phyloP scores from a whole-genome alignment of 2,888 invertebrate genomes.

The Cheilosia impressa region DNA sequence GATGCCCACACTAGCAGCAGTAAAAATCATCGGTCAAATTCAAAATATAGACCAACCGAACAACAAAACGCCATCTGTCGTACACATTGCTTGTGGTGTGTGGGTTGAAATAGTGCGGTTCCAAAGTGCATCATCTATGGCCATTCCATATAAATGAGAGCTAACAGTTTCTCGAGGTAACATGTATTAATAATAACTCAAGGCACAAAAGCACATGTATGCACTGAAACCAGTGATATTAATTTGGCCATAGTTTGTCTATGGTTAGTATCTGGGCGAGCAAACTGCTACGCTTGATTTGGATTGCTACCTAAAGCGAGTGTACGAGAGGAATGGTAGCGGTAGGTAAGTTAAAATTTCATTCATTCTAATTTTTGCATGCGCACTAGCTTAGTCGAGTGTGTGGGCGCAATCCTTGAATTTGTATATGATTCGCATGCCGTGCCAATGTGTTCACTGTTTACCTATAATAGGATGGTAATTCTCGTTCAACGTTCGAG shows the following conservation, averaged over 20 bases:
- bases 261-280: not conserved
- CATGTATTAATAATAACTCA: not conserved
- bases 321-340: not conserved
- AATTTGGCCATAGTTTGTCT: conserved; percentile 47
- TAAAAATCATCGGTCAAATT: conserved; percentile 39
- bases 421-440: not conserved
- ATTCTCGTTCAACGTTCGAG: conserved; percentile 14
- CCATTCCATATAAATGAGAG: conserved; percentile 10
- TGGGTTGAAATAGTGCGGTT: conserved; percentile 40
- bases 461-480: not conserved
- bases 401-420: conserved; percentile 46
- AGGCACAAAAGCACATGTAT: too few relatives aligned
- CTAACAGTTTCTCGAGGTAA: conserved; percentile 13
- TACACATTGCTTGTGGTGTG: conserved; percentile 27
- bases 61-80: conserved; percentile 62
- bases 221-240: conserved; percentile 27
- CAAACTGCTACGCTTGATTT: conserved; percentile 53
- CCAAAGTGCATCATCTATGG: conserved; percentile 16
- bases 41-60: conserved; percentile 52
- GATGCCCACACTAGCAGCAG: conserved; percentile 14
- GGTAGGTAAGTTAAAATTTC: conserved; percentile 44
- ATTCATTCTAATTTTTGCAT: conserved; percentile 70
- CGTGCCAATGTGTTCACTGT: not conserved
- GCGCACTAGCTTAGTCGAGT: conserved; percentile 53
- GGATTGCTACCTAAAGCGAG: conserved; percentile 29